A percentile compares a stretch with the other conserved stretches of the same genome.
Evolutionary conservation across 2,888 invertebrate species (phyloP).

Genomic region (Caenorhabditis sinica): DNA sequence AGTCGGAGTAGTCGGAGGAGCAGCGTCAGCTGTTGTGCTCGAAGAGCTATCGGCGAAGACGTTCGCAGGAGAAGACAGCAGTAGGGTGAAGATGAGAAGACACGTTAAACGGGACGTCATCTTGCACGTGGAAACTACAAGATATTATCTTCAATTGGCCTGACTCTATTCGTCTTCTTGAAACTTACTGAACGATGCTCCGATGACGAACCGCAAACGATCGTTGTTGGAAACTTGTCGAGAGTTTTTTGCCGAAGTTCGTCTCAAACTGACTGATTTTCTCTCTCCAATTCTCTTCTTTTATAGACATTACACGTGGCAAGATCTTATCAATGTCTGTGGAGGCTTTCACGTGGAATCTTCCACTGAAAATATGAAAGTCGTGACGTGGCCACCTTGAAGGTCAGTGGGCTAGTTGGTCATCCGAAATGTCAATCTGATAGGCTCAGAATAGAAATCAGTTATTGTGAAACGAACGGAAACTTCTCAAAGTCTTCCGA

Average conservation of each 20-base stretch:
- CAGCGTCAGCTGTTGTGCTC: background rate
- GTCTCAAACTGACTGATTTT: slow-evolving; percentile 26
- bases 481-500: slow-evolving; percentile 16
- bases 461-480: background rate
- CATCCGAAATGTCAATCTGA: slow-evolving; percentile 3
- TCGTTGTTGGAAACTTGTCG: slow-evolving; percentile 61
- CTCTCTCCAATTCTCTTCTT: background rate
- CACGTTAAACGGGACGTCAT: slow-evolving; percentile 55
- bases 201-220: slow-evolving; percentile 62
- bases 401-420: slow-evolving; percentile 9
- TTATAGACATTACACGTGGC: slow-evolving; percentile 19
- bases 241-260: slow-evolving; percentile 43
- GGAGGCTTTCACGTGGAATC: background rate
- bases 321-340: slow-evolving; percentile 1
- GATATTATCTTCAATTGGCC: background rate
- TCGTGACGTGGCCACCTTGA: background rate
- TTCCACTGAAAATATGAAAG: too few species aligned
- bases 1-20: background rate
- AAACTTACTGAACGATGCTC: slow-evolving; percentile 51
- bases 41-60: background rate
- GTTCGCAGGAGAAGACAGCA: background rate
- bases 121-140: slow-evolving; percentile 53
- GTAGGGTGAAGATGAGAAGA: slow-evolving; percentile 45
- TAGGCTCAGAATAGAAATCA: background rate
- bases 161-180: background rate